Conservation (phyloP, 2,888 invertebrate genomes). For the Diplolepis rosae region DNA sequence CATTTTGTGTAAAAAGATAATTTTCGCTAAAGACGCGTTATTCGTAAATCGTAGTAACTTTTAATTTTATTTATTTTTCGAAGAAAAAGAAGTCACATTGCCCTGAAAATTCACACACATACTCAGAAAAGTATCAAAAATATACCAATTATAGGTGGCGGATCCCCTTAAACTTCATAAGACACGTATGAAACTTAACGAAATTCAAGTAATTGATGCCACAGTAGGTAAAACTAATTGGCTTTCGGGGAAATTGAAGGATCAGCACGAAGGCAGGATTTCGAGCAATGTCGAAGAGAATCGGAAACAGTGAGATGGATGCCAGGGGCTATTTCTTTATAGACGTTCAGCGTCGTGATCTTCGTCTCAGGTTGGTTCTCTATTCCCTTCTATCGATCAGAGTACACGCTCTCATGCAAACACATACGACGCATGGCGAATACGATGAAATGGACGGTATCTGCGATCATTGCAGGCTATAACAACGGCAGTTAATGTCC, state of each 20-base stretch:
- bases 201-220: background rate
- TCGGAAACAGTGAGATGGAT: conserved; percentile 22
- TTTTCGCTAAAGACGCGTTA: no score
- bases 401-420: conserved; percentile 59
- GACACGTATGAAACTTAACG: no score
- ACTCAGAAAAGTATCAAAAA: background rate
- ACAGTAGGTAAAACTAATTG: background rate
- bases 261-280: background rate
- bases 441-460: conserved; percentile 67
- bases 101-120: no score
- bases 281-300: background rate
- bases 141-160: background rate
- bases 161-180: no score
- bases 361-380: conserved; percentile 50
- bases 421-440: conserved; percentile 61
- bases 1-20: background rate
- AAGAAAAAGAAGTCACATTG: no score
- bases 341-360: conserved; percentile 43
- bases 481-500: conserved; percentile 72
- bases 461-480: conserved; percentile 69
- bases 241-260: background rate
- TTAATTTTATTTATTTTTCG: no score
- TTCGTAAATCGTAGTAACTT: no score
- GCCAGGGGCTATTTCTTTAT: conserved; percentile 42
- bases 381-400: conserved; percentile 66